A percentile compares a stretch with the other conserved stretches of the same genome.
Conservation (phyloP, 1,140 invertebrate species). For the Lutraria rhynchaena region DNA sequence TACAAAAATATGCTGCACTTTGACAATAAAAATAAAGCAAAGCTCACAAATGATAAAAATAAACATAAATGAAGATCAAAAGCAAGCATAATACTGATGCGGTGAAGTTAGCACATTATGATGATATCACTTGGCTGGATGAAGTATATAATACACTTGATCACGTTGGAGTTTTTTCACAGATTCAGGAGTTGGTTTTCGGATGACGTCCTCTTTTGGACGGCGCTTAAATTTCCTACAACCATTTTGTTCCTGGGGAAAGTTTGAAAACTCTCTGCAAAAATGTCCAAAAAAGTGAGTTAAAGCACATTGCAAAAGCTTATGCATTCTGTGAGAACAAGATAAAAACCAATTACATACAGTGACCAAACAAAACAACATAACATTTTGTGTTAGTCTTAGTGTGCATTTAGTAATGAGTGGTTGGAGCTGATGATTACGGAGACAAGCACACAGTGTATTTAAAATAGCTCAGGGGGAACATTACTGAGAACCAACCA, state of each 20-base stretch:
- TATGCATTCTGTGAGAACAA: background rate
- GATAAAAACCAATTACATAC: no score
- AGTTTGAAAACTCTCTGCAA: slow-evolving; percentile 53
- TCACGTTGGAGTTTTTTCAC: slow-evolving; percentile 69
- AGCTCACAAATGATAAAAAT: background rate
- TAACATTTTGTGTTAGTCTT: no score
- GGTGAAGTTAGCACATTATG: slow-evolving; percentile 24
- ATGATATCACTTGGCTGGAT: slow-evolving; percentile 68
- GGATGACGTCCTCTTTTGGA: slow-evolving; percentile 55
- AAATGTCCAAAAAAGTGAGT: slow-evolving; percentile 27
- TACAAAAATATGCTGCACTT: slow-evolving; percentile 2
- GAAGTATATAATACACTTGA: slow-evolving; percentile 72
- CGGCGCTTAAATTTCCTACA: slow-evolving; percentile 34
- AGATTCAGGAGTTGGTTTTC: slow-evolving; percentile 68
- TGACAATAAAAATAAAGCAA: background rate
- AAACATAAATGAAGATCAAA: slow-evolving; percentile 14
- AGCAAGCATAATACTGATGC: slow-evolving; percentile 51
- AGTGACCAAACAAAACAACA: no score
- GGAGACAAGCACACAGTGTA: no score
- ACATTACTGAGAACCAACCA: no score
- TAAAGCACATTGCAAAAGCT: no score
- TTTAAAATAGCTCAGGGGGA: no score
- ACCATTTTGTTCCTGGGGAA: slow-evolving; percentile 31
- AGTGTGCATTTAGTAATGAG: no score
- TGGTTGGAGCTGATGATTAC: no score